A percentile compares a stretch with the other conserved stretches of the same genome.
Conservation (phyloP, 2,113 vertebrate genomes). For the Thermophis baileyi region DNA sequence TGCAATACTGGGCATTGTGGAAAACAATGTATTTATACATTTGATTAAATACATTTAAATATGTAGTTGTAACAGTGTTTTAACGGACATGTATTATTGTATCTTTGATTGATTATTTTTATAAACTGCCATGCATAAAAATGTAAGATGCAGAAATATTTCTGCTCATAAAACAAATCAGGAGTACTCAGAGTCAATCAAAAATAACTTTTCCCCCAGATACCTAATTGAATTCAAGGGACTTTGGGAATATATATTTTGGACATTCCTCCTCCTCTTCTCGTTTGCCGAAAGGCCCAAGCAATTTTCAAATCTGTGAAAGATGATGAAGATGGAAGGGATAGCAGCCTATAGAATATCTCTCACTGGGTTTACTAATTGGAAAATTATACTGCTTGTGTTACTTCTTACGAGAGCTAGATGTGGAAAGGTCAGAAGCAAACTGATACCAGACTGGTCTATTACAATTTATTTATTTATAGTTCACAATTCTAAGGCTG, state of each 20-base stretch:
- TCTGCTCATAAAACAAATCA: neutral
- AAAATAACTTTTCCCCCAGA: neutral
- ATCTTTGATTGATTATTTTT: neutral
- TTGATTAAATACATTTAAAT: neutral
- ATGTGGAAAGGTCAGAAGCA: neutral
- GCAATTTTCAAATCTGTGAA: neutral
- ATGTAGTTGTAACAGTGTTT: neutral
- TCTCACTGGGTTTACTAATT: neutral
- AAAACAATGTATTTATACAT: neutral
- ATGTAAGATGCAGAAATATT: neutral
- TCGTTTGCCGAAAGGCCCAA: neutral
- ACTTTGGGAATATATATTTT: neutral
- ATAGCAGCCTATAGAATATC: neutral
- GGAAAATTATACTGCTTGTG: neutral
- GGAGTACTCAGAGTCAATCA: neutral
- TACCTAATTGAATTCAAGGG: neutral
- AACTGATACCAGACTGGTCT: neutral
- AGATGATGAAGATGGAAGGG: neutral
- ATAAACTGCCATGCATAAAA: neutral
- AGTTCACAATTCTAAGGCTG: neutral
- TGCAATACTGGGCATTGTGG: neutral
- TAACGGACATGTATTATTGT: neutral
- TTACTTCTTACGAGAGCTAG: neutral
- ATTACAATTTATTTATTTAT: neutral
- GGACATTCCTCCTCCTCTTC: neutral